Base-by-base conservation (phyloP, 2,888 invertebrate genomes). In the Dorcus parallelipipedus region DNA sequence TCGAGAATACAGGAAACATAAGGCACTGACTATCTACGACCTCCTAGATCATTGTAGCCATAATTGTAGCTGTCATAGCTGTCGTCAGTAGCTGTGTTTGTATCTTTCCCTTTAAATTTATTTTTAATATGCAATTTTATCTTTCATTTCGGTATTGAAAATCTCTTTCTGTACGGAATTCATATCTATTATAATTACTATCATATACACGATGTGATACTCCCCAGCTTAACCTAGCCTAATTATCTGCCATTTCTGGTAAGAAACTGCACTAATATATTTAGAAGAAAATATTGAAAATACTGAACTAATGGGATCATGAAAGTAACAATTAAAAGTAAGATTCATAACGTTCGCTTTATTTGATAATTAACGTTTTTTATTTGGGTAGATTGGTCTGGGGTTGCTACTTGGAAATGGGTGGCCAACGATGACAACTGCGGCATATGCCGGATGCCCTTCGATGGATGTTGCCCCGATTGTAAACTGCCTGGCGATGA, bases 341-440 rank as follows among this genome's bases (percentile, higher is more conserved):
- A 78, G 83, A 2, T 79, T 54, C 10, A 56, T 8, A 56, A 40
- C 61, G 48, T 23, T 42, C n/a, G 26, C 39, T 41, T 55, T 20
- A 9, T 5, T 42, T 59, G 23, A 47, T 14, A 49, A 33, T 57
- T 54, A 23, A 8, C 17, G 6, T 1, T 39, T 38, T 49, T 20
- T 42, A 52, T 53, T 51, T 60, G 62, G 68, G 39, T 63, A 90
- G 91, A 87, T 79, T 97, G 96, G 95, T 92, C 91, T 66, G 94
- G 94, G 65, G 96, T 97, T 61, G 97, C 97, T 69, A 92, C 94
- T 76, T 99, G 99, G 99, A 90, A 93, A 75, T 99, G 98, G 98
- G 89, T 96, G 67, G 97, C 97, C 23, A 97, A 97, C 79, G 98
- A 98, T 82, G 98, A 99, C 78, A 97, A 95, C 76, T 97, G 97